A percentile compares a stretch with the other conserved stretches of the same genome.
These are phyloP conservation scores for Chelonus insularis DNA, from an alignment of 1,140 invertebrate species.

Conservation along the genomic window DNA sequence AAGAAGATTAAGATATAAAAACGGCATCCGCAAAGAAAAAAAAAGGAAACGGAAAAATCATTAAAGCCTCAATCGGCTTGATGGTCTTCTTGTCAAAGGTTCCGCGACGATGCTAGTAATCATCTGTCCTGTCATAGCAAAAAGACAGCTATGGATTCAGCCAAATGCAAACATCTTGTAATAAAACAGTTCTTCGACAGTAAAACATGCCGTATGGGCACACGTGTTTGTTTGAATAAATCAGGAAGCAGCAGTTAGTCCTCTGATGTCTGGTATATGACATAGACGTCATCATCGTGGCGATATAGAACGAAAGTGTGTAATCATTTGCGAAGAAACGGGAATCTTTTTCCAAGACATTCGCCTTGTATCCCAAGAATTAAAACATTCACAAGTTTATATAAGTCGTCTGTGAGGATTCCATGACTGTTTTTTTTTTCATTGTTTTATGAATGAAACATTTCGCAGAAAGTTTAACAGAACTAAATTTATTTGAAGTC, in stretches of 20 bases:
- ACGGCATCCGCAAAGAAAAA: background rate
- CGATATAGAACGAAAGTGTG: background rate
- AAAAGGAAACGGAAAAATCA: slow-evolving; percentile 3
- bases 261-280: slow-evolving; percentile 24
- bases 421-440: too few relatives aligned
- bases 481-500: too few relatives aligned
- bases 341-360: slow-evolving; percentile 27
- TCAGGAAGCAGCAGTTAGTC: background rate
- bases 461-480: too few relatives aligned
- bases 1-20: background rate
- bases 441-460: too few relatives aligned
- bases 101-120: background rate
- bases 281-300: background rate
- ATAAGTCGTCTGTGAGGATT: too few relatives aligned
- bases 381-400: background rate
- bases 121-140: background rate
- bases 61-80: background rate
- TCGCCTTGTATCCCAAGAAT: slow-evolving; percentile 25
- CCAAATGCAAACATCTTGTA: slow-evolving; percentile 31
- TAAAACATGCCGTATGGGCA: slow-evolving; percentile 30
- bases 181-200: slow-evolving; percentile 31
- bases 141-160: background rate
- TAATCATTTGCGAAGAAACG: slow-evolving; percentile 25
- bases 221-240: slow-evolving; percentile 29
- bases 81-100: background rate